A percentile compares a stretch with the other conserved stretches of the same genome.
These are phyloP conservation scores for Pentalonia nigronervosa DNA, from an alignment of 1,140 invertebrate genomes.

Conservation along the genomic window DNA sequence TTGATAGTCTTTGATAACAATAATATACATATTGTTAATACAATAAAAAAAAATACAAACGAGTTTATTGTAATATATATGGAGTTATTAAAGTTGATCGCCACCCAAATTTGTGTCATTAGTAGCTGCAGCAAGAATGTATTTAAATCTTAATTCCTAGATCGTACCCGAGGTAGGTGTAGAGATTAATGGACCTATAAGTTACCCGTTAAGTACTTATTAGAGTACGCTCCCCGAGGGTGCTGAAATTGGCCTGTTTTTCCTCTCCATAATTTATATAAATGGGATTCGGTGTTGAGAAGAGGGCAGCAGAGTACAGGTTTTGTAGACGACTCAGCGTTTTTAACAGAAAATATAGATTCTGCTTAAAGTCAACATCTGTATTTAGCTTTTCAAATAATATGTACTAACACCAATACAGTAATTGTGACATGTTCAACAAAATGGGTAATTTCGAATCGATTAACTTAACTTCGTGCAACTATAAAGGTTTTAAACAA, in stretches of 20 bases:
- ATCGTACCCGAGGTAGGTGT: background rate
- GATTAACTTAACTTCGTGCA: background rate
- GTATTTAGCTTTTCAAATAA: too few species aligned
- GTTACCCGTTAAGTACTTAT: conserved; percentile 8
- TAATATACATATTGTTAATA: background rate
- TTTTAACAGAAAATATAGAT: background rate
- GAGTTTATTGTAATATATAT: background rate
- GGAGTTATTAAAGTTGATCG: background rate
- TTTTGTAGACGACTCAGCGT: background rate
- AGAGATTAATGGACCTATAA: conserved; percentile 33
- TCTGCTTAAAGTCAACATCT: background rate
- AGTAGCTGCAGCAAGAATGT: background rate
- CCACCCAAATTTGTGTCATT: background rate
- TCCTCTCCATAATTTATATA: background rate
- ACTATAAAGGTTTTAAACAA: too few species aligned
- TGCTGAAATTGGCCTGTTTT: background rate
- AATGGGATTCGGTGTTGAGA: background rate
- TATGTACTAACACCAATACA: background rate
- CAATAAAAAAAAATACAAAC: background rate
- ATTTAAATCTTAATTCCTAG: conserved; percentile 26
- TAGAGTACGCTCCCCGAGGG: background rate
- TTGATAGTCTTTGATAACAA: too few species aligned
- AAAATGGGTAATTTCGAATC: background rate
- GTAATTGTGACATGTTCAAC: background rate
- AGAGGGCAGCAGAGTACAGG: background rate